These are phyloP conservation scores for Leptobrachium leishanense DNA, from an alignment of 2,113 vertebrate genomes.

Conservation along the genomic window DNA sequence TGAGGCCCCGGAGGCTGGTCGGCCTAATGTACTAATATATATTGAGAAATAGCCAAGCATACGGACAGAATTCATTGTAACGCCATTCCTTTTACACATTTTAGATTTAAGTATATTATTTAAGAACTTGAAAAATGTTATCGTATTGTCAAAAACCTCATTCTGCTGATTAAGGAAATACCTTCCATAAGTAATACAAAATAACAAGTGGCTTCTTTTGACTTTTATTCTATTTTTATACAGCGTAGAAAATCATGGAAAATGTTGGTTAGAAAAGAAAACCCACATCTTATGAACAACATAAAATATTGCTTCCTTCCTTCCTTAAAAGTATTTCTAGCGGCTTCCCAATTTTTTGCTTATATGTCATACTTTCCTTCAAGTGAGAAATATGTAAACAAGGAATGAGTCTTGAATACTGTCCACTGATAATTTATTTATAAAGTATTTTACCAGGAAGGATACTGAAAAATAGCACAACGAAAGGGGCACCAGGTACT, in stretches of 20 bases:
- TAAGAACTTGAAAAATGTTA: no score
- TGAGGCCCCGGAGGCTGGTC: no score
- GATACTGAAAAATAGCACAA: no score
- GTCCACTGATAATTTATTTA: no score
- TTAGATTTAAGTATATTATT: no score
- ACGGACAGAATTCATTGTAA: no score
- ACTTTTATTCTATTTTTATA: conserved; percentile 70
- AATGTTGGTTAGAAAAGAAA: conserved; percentile 61
- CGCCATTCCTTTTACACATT: no score
- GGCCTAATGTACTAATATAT: no score
- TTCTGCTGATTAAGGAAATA: background rate
- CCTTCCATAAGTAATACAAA: background rate
- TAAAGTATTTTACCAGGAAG: no score
- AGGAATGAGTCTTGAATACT: background rate
- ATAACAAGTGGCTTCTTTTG: background rate
- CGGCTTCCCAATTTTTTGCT: conserved; percentile 71
- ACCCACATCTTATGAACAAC: conserved; percentile 63
- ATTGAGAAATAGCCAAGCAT: no score
- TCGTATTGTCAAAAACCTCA: no score
- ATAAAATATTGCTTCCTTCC: conserved; percentile 62
- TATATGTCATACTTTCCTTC: conserved; percentile 54
- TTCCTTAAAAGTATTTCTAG: conserved; percentile 65
- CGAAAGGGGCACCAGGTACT: no score
- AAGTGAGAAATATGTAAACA: background rate
- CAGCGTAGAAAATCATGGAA: conserved; percentile 66